A percentile compares a stretch with the other conserved stretches of the same genome.
Conservation (phyloP, 2,113 vertebrate species). For the Xyliphius kryptos region DNA sequence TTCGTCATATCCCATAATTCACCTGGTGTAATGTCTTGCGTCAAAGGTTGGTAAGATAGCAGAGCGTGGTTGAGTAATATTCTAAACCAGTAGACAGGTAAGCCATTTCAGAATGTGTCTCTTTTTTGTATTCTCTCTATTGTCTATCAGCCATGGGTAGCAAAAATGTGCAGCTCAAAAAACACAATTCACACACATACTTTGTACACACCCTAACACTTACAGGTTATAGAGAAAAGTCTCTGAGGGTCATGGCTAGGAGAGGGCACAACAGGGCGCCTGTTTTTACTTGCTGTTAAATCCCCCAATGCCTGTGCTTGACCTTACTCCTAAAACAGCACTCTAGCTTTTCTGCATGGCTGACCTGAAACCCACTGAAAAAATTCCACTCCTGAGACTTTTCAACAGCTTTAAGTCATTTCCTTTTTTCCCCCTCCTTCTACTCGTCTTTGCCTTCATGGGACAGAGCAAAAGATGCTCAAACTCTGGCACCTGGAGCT, state of each 20-base stretch:
- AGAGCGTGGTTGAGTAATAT: too few relatives aligned
- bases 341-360: conserved; percentile 37
- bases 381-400: conserved; percentile 28
- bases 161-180: background rate
- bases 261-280: conserved; percentile 51
- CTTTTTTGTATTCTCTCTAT: background rate
- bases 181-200: background rate
- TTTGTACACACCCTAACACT: conserved; percentile 22
- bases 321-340: conserved; percentile 47
- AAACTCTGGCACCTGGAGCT: conserved; percentile 27
- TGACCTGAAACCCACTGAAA: conserved; percentile 31
- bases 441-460: background rate
- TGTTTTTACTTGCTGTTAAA: conserved; percentile 54
- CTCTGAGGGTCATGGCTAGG: conserved; percentile 49
- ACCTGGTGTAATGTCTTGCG: too few relatives aligned
- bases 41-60: too few relatives aligned
- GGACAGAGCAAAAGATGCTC: too few relatives aligned
- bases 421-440: background rate
- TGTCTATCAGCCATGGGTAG: background rate
- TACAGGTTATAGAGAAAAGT: conserved; percentile 43
- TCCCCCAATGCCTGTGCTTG: conserved; percentile 49
- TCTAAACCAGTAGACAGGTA: too few relatives aligned
- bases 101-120: too few relatives aligned
- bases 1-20: too few relatives aligned
- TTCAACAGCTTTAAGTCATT: conserved; percentile 28